phyloP scores from a whole-genome alignment of 2,888 invertebrate genomes.

The Drosophila tripunctata region DNA sequence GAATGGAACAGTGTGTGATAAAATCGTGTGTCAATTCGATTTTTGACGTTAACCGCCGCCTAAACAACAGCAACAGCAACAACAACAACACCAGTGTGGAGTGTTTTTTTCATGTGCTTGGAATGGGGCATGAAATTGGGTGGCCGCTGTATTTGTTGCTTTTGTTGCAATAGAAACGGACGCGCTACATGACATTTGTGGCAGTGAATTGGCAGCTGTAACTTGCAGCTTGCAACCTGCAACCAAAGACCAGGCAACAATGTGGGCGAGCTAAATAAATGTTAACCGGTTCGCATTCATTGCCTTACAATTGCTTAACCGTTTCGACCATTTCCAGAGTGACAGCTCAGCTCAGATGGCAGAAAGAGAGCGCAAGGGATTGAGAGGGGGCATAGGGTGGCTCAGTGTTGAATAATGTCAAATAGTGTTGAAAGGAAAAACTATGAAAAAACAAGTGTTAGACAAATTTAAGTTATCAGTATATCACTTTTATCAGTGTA shows the following conservation, averaged over 20 bases:
- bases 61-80: conserved; percentile 65
- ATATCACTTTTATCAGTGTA: too few species aligned
- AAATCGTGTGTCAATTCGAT: conserved; percentile 77
- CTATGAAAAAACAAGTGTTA: too few species aligned
- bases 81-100: conserved; percentile 8
- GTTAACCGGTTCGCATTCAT: conserved; percentile 41
- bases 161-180: conserved; percentile 74
- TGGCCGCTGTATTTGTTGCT: conserved; percentile 24
- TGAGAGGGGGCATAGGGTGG: not conserved
- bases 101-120: conserved; percentile 33
- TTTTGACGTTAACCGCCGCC: conserved; percentile 75
- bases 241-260: conserved; percentile 29
- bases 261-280: conserved; percentile 47
- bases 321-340: conserved; percentile 14
- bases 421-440: conserved; percentile 1
- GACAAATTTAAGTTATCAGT: too few species aligned
- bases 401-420: not conserved
- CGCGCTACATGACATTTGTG: conserved; percentile 80
- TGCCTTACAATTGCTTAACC: conserved; percentile 19
- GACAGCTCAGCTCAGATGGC: conserved; percentile 5
- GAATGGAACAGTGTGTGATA: conserved; percentile 61
- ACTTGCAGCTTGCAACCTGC: conserved; percentile 54
- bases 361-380: too few species aligned
- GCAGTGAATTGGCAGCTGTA: conserved; percentile 73
- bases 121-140: conserved; percentile 22